Conservation (phyloP, 2,888 invertebrate genomes). For the Drosophila setosimentum region DNA sequence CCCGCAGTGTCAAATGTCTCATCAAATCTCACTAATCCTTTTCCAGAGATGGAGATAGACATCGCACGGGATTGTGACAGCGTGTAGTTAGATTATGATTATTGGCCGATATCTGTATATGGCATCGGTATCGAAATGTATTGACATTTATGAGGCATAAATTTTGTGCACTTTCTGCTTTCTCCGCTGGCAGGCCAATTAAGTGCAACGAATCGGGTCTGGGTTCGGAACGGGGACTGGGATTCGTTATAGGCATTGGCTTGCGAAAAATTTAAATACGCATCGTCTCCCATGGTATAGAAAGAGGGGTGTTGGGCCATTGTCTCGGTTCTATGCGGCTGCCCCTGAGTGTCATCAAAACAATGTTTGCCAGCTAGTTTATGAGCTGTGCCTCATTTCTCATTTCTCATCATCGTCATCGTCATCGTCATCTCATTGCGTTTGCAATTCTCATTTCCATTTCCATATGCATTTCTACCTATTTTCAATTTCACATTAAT, state of each 20-base stretch:
- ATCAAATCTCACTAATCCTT: slow-evolving; percentile 14
- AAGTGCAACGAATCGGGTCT: slow-evolving; percentile 71
- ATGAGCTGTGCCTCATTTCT: slow-evolving; percentile 70
- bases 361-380: slow-evolving; percentile 77
- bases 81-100: slow-evolving; percentile 22
- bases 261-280: slow-evolving; percentile 75
- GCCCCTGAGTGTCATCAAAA: slow-evolving; percentile 80
- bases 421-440: slow-evolving; percentile 40
- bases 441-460: slow-evolving; percentile 23
- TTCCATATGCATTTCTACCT: slow-evolving; percentile 35
- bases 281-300: slow-evolving; percentile 30
- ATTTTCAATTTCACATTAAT: slow-evolving; percentile 77
- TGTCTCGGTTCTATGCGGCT: slow-evolving; percentile 36
- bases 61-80: slow-evolving; percentile 34
- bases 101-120: background rate
- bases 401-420: slow-evolving; percentile 36
- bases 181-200: slow-evolving; percentile 61
- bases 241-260: slow-evolving; percentile 64
- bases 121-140: slow-evolving; percentile 27
- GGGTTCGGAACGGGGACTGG: slow-evolving; percentile 1
- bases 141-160: slow-evolving; percentile 78
- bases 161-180: slow-evolving; percentile 67
- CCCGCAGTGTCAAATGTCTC: slow-evolving; percentile 29
- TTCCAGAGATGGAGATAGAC: slow-evolving; percentile 41
- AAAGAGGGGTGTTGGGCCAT: slow-evolving; percentile 54